Conservation (phyloP, 2,113 vertebrate genomes). For the Jacana jacana region DNA sequence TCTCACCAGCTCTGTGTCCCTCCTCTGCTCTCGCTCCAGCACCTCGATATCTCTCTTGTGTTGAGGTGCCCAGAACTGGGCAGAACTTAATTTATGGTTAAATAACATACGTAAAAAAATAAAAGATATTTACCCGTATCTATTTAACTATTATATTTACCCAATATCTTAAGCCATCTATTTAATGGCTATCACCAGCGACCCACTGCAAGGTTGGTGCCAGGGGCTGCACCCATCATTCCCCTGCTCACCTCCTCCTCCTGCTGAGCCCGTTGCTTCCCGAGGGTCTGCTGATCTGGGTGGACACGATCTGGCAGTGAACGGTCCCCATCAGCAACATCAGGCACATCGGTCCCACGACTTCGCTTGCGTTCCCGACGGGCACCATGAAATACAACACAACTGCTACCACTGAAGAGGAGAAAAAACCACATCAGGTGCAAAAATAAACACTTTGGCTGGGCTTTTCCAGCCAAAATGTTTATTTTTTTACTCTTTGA, state of each 20-base stretch:
- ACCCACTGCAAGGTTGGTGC: background rate
- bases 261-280: constrained; percentile 80
- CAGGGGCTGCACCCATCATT: background rate
- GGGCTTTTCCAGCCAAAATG: no score
- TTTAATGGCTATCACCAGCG: background rate
- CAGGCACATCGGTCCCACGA: constrained; percentile 91
- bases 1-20: no score
- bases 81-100: no score
- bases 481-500: background rate
- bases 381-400: constrained; percentile 86
- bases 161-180: no score
- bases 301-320: constrained; percentile 98
- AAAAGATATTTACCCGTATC: background rate
- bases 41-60: no score
- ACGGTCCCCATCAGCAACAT: constrained; percentile 97
- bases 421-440: background rate
- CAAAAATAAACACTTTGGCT: background rate
- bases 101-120: background rate
- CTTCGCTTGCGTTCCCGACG: constrained; percentile 85
- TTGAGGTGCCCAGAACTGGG: no score
- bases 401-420: constrained; percentile 81
- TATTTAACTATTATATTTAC: no score
- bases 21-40: no score
- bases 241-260: constrained; percentile 83
- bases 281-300: constrained; percentile 79